phyloP scores from a whole-genome alignment of 2,113 vertebrate genomes.

The Paedocypris sp. region DNA sequence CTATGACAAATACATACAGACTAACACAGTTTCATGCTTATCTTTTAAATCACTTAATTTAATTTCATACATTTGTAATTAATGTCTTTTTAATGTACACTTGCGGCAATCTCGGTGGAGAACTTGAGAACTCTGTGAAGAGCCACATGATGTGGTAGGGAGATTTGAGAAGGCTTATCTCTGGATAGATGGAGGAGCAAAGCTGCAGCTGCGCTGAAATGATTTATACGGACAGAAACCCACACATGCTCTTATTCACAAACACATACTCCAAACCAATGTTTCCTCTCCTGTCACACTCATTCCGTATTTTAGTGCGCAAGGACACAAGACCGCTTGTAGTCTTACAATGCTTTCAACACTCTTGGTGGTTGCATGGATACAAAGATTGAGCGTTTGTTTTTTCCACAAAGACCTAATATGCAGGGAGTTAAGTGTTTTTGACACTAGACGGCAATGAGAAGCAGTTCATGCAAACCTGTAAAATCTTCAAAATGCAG shows the following conservation, averaged over 20 bases:
- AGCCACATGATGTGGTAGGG: conserved; percentile 57
- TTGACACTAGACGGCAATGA: too few relatives aligned
- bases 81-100: conserved; percentile 1
- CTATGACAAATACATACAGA: too few relatives aligned
- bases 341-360: neutral
- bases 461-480: too few relatives aligned
- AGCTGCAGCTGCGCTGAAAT: conserved; percentile 63
- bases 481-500: too few relatives aligned
- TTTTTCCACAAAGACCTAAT: too few relatives aligned
- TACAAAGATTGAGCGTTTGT: too few relatives aligned
- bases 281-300: conserved; percentile 26
- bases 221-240: conserved; percentile 57
- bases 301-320: conserved; percentile 24
- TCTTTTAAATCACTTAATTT: neutral
- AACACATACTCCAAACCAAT: neutral
- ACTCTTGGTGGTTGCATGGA: too few relatives aligned
- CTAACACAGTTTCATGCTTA: too few relatives aligned
- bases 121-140: conserved; percentile 42
- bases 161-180: conserved; percentile 69
- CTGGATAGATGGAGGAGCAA: conserved; percentile 51
- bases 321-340: neutral
- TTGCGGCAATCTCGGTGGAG: conserved; percentile 24
- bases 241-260: conserved; percentile 34
- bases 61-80: conserved; percentile 1
- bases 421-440: too few relatives aligned